Evolutionary conservation across 2,797 vertebrate species (phyloP).

Genomic region (Notoglanidium macrostoma): DNA sequence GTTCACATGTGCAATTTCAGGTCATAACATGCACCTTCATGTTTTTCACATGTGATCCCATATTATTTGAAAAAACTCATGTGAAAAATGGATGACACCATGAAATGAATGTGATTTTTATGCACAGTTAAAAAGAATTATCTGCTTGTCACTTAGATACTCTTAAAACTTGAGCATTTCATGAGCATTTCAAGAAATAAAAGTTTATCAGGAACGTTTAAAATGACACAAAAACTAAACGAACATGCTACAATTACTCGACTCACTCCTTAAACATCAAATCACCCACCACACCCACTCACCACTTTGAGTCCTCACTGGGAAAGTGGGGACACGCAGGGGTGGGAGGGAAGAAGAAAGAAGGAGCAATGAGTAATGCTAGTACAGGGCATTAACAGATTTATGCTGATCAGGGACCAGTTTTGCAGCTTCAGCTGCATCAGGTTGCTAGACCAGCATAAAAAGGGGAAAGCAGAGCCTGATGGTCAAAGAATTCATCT

Average conservation of each 20-base stretch:
- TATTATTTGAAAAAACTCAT: background rate
- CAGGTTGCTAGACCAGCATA: conserved; percentile 18
- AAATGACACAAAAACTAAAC: background rate
- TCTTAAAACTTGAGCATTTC: background rate
- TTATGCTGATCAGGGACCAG: conserved; percentile 33
- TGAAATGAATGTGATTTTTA: background rate
- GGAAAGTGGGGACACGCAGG: conserved; percentile 26
- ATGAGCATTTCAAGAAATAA: background rate
- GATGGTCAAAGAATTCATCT: background rate
- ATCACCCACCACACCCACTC: conserved; percentile 9
- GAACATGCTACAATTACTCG: background rate
- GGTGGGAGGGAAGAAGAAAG: conserved; percentile 31
- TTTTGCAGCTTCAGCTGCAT: background rate
- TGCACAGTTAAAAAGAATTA: background rate
- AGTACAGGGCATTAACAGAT: background rate
- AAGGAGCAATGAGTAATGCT: conserved; percentile 49
- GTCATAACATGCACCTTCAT: background rate
- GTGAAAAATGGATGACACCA: background rate
- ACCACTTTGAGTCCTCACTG: conserved; percentile 64
- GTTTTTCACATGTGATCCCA: background rate
- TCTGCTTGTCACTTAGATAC: background rate
- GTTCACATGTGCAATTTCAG: background rate
- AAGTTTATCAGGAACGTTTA: background rate
- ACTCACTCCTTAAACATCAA: background rate
- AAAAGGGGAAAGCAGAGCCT: conserved; percentile 8